A percentile compares a stretch with the other conserved stretches of the same genome.
Conservation (phyloP, 2,113 vertebrate genomes). For the Callorhinus ursinus region DNA sequence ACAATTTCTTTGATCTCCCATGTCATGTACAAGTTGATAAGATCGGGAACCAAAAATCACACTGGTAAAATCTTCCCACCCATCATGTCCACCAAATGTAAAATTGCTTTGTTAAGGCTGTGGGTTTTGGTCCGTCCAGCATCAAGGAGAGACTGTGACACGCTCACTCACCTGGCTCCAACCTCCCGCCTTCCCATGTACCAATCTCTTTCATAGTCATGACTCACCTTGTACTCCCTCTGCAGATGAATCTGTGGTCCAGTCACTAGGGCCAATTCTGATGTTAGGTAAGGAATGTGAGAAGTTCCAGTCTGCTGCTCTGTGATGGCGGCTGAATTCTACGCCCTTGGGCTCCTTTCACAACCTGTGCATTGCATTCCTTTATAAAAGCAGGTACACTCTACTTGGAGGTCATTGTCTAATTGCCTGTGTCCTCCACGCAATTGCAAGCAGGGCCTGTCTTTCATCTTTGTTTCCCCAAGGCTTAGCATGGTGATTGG, state of each 20-base stretch:
- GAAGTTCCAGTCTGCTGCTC: not conserved
- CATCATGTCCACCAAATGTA: not conserved
- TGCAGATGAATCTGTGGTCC: not conserved
- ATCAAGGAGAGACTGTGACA: not conserved
- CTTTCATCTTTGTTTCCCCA: not conserved
- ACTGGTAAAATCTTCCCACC: not conserved
- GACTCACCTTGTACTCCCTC: not conserved
- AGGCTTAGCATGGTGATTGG: not conserved
- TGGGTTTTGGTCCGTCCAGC: not conserved
- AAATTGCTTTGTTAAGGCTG: not conserved
- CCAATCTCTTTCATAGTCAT: not conserved
- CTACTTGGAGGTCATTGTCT: accelerated
- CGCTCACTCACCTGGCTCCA: not conserved
- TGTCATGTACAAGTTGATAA: not conserved
- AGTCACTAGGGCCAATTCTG: not conserved
- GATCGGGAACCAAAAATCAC: not conserved
- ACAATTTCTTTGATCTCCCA: not conserved
- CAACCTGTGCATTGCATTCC: not conserved
- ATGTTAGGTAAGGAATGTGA: not conserved
- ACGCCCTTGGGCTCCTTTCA: not conserved
- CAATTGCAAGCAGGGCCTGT: not conserved
- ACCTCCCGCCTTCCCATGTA: not conserved
- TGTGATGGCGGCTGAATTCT: not conserved
- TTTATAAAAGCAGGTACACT: not conserved
- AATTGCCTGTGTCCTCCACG: not conserved